These are phyloP conservation scores for Congeria kusceri DNA, from an alignment of 2,888 invertebrate genomes.

Conservation along the genomic window DNA sequence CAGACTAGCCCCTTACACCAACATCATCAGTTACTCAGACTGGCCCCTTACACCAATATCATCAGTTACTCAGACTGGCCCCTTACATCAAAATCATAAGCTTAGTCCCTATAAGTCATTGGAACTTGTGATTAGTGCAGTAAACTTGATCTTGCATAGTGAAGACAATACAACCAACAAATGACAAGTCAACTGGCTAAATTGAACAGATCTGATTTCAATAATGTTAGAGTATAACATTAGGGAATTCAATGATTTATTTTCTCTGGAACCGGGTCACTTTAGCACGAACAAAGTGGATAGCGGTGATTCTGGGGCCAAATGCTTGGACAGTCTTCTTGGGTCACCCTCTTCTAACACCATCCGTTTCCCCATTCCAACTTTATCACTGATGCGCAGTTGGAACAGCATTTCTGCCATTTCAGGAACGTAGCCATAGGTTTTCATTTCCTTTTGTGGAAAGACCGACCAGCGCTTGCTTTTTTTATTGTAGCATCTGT, in stretches of 20 bases:
- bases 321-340: slow-evolving; percentile 9
- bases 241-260: not conserved
- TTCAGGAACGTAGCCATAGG: slow-evolving; percentile 18
- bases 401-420: not conserved
- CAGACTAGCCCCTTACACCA: too few relatives aligned
- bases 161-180: too few relatives aligned
- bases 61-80: too few relatives aligned
- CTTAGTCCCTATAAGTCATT: too few relatives aligned
- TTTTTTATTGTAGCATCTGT: slow-evolving; percentile 34
- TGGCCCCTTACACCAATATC: too few relatives aligned
- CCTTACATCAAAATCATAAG: too few relatives aligned
- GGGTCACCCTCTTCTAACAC: slow-evolving; percentile 29
- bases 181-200: too few relatives aligned
- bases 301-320: slow-evolving; percentile 31
- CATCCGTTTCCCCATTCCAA: slow-evolving; percentile 28
- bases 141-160: too few relatives aligned
- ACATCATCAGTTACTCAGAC: too few relatives aligned
- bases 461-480: slow-evolving; percentile 31
- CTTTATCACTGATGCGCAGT: slow-evolving; percentile 12
- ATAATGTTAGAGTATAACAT: too few relatives aligned
- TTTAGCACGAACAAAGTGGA: slow-evolving; percentile 25
- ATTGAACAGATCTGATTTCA: too few relatives aligned
- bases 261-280: slow-evolving; percentile 12
- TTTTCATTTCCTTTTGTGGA: slow-evolving; percentile 10
- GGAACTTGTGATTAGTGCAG: too few relatives aligned